Percentiles rank a stretch among this genome's conserved stretches.
These are phyloP conservation scores for Manacus vitellinus DNA, from an alignment of 2,113 vertebrate species.

Conservation along the genomic window DNA sequence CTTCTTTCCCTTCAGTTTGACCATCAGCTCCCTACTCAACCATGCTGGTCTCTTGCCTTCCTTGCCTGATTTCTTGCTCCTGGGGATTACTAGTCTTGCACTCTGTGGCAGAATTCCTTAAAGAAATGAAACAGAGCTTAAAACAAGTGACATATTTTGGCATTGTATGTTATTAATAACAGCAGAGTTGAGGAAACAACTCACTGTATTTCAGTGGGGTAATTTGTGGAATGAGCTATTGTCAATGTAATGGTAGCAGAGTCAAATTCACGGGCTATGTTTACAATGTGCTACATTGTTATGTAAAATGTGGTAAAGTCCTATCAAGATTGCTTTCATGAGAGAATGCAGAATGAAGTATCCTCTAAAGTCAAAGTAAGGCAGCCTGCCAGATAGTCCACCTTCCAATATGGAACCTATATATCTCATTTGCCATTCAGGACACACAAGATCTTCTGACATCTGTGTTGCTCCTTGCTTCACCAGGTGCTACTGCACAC, in stretches of 20 bases:
- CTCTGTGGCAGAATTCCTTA: no score
- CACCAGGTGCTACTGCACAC: neutral
- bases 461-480: neutral
- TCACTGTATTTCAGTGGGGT: neutral
- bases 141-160: no score
- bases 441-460: neutral
- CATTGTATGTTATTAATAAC: no score
- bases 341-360: neutral
- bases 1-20: no score
- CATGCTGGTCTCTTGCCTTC: no score
- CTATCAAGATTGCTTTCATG: neutral
- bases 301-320: neutral
- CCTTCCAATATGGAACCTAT: neutral
- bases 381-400: neutral
- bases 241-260: neutral
- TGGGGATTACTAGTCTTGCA: no score
- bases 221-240: neutral
- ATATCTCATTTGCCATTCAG: neutral
- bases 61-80: no score
- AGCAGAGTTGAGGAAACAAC: neutral
- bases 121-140: no score
- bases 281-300: neutral
- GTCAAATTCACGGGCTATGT: neutral
- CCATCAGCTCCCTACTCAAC: no score
- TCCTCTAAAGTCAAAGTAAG: neutral